These are phyloP conservation scores for Phaedon cochleariae DNA, from an alignment of 2,888 invertebrate genomes.

Conservation along the genomic window DNA sequence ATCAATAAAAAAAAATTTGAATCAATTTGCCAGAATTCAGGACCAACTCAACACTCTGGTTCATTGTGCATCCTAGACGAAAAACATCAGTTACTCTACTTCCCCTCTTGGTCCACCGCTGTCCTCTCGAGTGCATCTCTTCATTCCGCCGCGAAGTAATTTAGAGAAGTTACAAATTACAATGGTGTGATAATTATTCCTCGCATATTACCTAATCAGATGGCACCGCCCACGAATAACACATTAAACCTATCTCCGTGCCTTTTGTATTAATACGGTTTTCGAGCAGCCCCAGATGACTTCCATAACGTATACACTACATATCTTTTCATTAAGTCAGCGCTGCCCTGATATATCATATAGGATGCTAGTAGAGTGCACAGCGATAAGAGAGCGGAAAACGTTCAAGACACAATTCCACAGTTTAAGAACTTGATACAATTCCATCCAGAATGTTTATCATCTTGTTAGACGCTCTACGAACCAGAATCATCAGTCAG, in stretches of 20 bases:
- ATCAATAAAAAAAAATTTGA: no score
- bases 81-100: no score
- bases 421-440: no score
- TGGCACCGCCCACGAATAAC: slow-evolving; percentile 58
- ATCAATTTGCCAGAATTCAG: no score
- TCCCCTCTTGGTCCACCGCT: not conserved
- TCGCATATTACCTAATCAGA: slow-evolving; percentile 56
- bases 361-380: slow-evolving; percentile 53
- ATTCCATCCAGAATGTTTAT: not conserved
- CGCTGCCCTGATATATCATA: slow-evolving; percentile 58
- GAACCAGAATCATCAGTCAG: no score
- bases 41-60: no score
- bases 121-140: slow-evolving; percentile 30
- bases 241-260: slow-evolving; percentile 54
- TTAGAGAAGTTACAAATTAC: slow-evolving; percentile 58
- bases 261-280: slow-evolving; percentile 56
- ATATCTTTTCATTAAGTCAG: slow-evolving; percentile 62
- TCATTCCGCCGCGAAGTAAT: slow-evolving; percentile 45
- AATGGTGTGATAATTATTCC: slow-evolving; percentile 59
- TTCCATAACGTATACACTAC: slow-evolving; percentile 58
- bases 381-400: slow-evolving; percentile 49
- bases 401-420: not conserved
- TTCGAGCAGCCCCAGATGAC: slow-evolving; percentile 49
- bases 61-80: no score
- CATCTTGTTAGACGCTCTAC: no score